These are phyloP conservation scores for Orientallactaga sibirica DNA, from an alignment of 2,797 vertebrate genomes.

Conservation along the genomic window DNA sequence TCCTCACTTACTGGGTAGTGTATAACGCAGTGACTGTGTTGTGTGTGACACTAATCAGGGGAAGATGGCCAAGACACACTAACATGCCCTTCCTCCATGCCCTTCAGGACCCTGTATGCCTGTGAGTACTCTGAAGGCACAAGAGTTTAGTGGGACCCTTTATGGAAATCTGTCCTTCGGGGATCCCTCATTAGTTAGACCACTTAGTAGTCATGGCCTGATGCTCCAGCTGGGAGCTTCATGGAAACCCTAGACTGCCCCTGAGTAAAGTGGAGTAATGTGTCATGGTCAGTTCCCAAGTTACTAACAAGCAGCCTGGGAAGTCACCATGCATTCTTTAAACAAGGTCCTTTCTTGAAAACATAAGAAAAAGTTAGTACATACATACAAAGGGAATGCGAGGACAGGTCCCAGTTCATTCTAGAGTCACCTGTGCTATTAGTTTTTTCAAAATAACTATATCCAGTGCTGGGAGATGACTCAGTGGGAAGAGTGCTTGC, in stretches of 20 bases:
- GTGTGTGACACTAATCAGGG: background rate
- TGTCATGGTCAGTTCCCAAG: background rate
- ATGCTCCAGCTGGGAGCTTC: background rate
- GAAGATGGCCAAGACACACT: background rate
- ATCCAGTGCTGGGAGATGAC: background rate
- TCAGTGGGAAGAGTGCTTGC: too few relatives aligned
- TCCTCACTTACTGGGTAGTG: too few relatives aligned
- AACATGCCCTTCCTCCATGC: background rate
- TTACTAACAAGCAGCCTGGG: background rate
- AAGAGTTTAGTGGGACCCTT: background rate
- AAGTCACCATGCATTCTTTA: background rate
- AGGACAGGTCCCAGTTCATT: background rate
- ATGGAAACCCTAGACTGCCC: background rate
- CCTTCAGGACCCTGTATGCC: background rate
- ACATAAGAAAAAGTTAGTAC: background rate
- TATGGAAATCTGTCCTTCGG: background rate
- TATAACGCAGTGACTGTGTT: too few relatives aligned
- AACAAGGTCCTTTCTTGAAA: background rate
- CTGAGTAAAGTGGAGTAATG: background rate
- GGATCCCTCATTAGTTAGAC: background rate
- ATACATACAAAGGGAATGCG: background rate
- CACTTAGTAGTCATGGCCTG: background rate
- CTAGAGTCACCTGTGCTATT: background rate
- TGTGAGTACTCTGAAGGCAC: background rate
- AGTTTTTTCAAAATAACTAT: background rate